A percentile compares a stretch with the other conserved stretches of the same genome.
These are phyloP conservation scores for Hyles lineata DNA, from an alignment of 2,888 invertebrate species.

Conservation along the genomic window DNA sequence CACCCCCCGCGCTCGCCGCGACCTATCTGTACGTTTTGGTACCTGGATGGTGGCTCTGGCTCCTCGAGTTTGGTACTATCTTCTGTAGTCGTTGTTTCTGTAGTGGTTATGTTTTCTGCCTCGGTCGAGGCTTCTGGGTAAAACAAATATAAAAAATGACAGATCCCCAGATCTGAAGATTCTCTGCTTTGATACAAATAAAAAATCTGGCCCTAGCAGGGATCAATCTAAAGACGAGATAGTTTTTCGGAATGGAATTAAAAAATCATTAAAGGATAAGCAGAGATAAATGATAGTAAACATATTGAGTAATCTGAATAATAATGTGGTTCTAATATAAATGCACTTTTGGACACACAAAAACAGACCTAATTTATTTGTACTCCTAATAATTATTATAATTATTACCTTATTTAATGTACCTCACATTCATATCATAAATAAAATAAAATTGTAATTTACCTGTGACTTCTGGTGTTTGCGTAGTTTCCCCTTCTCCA, in stretches of 20 bases:
- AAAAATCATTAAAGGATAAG: no score
- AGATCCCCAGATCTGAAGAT: no score
- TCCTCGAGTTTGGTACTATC: slow-evolving; percentile 48
- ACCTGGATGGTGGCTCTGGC: slow-evolving; percentile 76
- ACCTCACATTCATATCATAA: no score
- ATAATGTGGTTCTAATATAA: no score
- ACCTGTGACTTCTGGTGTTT: slow-evolving; percentile 14
- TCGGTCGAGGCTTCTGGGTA: slow-evolving; percentile 22
- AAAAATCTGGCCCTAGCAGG: no score
- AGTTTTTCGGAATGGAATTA: no score
- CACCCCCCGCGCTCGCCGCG: slow-evolving; percentile 71
- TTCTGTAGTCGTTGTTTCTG: slow-evolving; percentile 44
- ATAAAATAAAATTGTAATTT: background rate
- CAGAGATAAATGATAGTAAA: no score
- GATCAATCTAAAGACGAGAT: no score
- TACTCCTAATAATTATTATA: background rate
- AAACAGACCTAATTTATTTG: no score
- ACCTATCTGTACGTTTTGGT: slow-evolving; percentile 73
- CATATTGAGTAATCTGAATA: no score
- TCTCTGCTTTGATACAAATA: no score
- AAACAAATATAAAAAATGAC: background rate
- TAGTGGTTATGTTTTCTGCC: slow-evolving; percentile 31
- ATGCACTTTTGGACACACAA: no score
- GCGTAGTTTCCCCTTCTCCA: background rate
- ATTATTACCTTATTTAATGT: background rate